phyloP scores from a whole-genome alignment of 2,113 vertebrate species.

The Hemiprocne comata region DNA sequence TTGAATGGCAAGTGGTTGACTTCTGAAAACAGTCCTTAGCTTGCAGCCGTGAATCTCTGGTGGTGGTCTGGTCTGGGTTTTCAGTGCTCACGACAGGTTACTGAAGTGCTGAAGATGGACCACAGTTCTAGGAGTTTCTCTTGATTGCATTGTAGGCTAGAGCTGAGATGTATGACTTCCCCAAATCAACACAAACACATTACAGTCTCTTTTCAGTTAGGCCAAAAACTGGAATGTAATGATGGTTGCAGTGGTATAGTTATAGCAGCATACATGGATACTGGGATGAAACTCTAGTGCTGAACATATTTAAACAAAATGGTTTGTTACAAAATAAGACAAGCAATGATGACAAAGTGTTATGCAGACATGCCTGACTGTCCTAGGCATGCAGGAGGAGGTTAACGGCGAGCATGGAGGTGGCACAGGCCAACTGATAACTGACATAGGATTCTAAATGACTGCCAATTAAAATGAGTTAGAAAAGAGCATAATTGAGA shows the following conservation, averaged over 20 bases:
- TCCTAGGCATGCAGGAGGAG: conserved; percentile 81
- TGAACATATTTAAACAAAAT: conserved; percentile 66
- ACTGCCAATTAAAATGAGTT: conserved; percentile 58
- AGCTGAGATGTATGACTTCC: conserved; percentile 75
- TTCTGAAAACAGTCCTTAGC: conserved; percentile 74
- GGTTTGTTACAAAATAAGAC: conserved; percentile 70
- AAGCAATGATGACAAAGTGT: conserved; percentile 67
- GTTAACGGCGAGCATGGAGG: conserved; percentile 85
- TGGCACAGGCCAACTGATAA: conserved; percentile 83
- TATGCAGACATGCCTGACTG: conserved; percentile 75
- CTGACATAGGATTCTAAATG: conserved; percentile 35
- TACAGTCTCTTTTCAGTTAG: conserved; percentile 64
- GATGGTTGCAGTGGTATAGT: conserved; percentile 74
- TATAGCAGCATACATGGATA: conserved; percentile 78
- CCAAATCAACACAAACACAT: conserved; percentile 69
- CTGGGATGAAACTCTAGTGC: conserved; percentile 76
- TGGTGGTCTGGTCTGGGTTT: conserved; percentile 73
- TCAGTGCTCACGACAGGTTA: conserved; percentile 73
- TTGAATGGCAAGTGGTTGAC: conserved; percentile 82
- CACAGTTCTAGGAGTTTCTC: conserved; percentile 71
- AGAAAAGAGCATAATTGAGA: conserved; percentile 14
- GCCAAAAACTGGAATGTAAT: conserved; percentile 78
- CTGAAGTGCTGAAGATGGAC: conserved; percentile 72
- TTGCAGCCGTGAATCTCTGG: conserved; percentile 72
- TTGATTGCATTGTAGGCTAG: conserved; percentile 71